Evolutionary conservation across 1,140 invertebrate species (phyloP).

Genomic region (Cherax quadricarinatus): DNA sequence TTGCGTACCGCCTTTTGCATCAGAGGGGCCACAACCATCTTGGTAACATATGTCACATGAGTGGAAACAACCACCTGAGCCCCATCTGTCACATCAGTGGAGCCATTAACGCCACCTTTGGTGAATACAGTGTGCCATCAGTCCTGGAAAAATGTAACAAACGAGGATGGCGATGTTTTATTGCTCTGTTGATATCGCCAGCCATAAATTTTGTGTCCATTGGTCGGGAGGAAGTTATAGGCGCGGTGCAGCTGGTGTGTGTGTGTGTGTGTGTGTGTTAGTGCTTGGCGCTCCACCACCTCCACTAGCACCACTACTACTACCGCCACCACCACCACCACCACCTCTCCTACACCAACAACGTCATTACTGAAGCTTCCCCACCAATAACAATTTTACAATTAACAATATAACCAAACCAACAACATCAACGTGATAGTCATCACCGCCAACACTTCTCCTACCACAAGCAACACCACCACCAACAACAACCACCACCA

Average conservation of each 20-base stretch:
- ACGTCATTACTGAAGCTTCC: no score
- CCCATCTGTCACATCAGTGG: background rate
- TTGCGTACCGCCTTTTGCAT: no score
- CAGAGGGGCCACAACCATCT: no score
- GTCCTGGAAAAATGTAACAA: background rate
- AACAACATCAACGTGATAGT: no score
- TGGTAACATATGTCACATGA: no score
- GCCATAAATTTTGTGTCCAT: background rate
- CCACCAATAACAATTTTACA: background rate
- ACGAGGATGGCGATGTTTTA: background rate
- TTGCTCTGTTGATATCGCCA: background rate
- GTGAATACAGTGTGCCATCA: background rate
- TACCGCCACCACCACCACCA: background rate
- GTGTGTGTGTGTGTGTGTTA: background rate
- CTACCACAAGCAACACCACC: no score
- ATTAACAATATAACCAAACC: background rate
- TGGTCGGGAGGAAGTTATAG: background rate
- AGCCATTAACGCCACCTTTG: background rate
- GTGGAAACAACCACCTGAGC: background rate
- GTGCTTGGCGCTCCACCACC: background rate
- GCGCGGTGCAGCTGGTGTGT: background rate
- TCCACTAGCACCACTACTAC: background rate
- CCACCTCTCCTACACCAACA: background rate
- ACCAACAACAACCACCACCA: no score
- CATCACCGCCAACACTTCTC: no score